Percentiles rank a stretch among this genome's conserved stretches.
Conservation (phyloP, 2,797 vertebrate species). For the Acipenser oxyrinchus region DNA sequence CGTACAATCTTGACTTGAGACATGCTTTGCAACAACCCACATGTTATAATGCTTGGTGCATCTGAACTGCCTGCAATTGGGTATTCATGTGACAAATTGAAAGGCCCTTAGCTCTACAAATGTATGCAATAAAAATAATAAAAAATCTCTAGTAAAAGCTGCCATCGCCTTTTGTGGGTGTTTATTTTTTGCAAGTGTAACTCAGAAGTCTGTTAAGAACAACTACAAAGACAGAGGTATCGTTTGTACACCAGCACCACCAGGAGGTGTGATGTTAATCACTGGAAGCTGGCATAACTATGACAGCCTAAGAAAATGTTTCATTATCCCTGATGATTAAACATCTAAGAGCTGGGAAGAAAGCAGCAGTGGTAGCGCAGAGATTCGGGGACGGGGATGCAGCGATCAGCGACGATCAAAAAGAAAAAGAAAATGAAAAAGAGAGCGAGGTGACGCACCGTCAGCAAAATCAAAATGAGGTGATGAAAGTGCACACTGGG, state of each 20-base stretch:
- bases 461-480: conserved; percentile 6
- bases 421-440: background rate
- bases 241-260: conserved; percentile 38
- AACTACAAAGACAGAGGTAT: conserved; percentile 39
- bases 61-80: background rate
- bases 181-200: conserved; percentile 18
- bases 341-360: conserved; percentile 4
- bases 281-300: conserved; percentile 42
- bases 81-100: background rate
- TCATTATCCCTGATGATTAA: conserved; percentile 38
- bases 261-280: conserved; percentile 48
- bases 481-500: background rate
- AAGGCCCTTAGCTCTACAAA: background rate
- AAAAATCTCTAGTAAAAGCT: background rate
- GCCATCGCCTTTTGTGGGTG: conserved; percentile 12
- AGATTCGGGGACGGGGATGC: background rate
- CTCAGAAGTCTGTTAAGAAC: conserved; percentile 14
- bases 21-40: too few species aligned
- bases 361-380: background rate
- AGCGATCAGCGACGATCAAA: too few species aligned
- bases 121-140: conserved; percentile 19
- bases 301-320: conserved; percentile 43
- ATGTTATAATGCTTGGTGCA: too few species aligned
- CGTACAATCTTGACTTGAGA: too few species aligned
- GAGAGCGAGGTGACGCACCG: conserved; percentile 10